Conservation (phyloP, 1,140 invertebrate species). For the Danaus plexippus region DNA sequence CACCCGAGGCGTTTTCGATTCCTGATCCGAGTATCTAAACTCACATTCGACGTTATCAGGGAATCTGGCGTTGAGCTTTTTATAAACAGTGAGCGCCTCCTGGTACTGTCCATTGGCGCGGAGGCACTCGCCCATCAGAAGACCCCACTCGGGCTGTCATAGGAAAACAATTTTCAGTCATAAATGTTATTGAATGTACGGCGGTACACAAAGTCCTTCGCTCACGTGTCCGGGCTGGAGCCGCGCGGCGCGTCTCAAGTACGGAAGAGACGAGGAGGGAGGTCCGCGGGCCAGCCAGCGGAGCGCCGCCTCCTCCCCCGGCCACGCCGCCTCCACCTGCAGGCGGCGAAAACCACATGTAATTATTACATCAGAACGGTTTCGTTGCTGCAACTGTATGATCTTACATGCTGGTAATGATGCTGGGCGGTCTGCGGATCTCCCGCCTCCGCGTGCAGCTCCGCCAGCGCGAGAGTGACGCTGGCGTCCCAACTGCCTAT, state of each 20-base stretch:
- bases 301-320: constrained; percentile 47
- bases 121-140: constrained; percentile 60
- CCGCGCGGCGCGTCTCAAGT: constrained; percentile 55
- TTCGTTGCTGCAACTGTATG: too few species aligned
- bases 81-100: constrained; percentile 59
- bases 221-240: constrained; percentile 57
- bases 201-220: background rate
- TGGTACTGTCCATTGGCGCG: constrained; percentile 63
- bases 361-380: background rate
- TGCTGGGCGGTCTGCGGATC: constrained; percentile 62
- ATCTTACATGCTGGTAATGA: constrained; percentile 61
- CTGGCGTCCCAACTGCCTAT: constrained; percentile 60
- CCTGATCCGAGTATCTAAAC: constrained; percentile 10
- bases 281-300: constrained; percentile 56
- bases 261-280: constrained; percentile 49
- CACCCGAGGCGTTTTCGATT: too few species aligned
- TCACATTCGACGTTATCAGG: constrained; percentile 67
- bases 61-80: constrained; percentile 60
- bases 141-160: constrained; percentile 61
- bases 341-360: background rate
- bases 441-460: constrained; percentile 55
- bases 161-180: constrained; percentile 4
- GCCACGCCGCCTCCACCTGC: constrained; percentile 65
- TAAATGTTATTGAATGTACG: background rate
- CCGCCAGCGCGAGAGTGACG: constrained; percentile 55